These are phyloP conservation scores for Coelinius sp. DNA, from an alignment of 2,888 invertebrate species.

Conservation along the genomic window DNA sequence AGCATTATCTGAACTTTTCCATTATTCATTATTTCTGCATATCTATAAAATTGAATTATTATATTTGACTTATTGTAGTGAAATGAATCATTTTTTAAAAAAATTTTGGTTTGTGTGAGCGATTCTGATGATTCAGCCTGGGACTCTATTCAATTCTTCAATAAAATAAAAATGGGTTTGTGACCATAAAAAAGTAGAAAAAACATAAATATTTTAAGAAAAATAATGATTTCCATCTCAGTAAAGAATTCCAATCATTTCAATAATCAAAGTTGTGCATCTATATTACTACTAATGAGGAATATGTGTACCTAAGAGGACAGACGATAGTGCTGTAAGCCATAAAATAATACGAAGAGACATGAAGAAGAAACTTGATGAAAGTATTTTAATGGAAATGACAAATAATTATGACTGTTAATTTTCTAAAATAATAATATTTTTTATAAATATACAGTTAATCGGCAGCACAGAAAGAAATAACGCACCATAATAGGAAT, in stretches of 20 bases:
- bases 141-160: slow-evolving; percentile 37
- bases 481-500: slow-evolving; percentile 30
- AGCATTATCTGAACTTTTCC: slow-evolving; percentile 38
- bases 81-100: neutral
- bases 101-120: slow-evolving; percentile 14
- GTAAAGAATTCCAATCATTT: neutral
- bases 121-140: slow-evolving; percentile 42
- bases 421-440: slow-evolving; percentile 42
- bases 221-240: neutral
- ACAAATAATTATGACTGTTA: slow-evolving; percentile 34
- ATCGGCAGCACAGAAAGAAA: slow-evolving; percentile 34
- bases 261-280: no score
- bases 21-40: slow-evolving; percentile 17
- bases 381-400: slow-evolving; percentile 40
- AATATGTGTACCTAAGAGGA: slow-evolving; percentile 46
- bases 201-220: no score
- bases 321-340: slow-evolving; percentile 47
- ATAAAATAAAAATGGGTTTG: neutral
- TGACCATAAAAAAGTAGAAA: neutral
- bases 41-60: slow-evolving; percentile 2
- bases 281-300: slow-evolving; percentile 28
- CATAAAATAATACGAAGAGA: slow-evolving; percentile 7
- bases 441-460: slow-evolving; percentile 43
- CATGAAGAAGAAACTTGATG: slow-evolving; percentile 35
- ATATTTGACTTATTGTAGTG: neutral